Percentiles rank a stretch among this genome's conserved stretches.
phyloP scores from a whole-genome alignment of 2,797 vertebrate genomes.

The Spatula versicolor region DNA sequence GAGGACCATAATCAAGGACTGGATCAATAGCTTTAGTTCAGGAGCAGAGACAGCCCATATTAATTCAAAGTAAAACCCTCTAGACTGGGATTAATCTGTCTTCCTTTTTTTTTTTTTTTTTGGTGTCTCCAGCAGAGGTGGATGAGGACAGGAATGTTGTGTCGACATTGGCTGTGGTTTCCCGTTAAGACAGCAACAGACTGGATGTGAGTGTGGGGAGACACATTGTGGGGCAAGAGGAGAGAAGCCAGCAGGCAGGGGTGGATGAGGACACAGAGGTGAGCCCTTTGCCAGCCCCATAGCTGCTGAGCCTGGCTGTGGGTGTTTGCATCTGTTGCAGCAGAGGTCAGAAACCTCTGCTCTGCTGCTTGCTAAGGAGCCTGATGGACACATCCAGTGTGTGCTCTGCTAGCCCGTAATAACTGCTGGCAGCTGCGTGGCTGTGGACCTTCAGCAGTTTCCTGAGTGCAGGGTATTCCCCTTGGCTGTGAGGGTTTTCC shows the following conservation, averaged over 20 bases:
- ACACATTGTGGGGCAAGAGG: background rate
- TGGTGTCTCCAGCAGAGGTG: background rate
- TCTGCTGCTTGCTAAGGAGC: background rate
- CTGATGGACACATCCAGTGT: background rate
- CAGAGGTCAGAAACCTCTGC: background rate
- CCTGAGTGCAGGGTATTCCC: background rate
- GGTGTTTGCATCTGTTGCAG: background rate
- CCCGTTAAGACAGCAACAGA: background rate
- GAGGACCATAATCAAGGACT: background rate
- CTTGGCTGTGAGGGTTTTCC: background rate
- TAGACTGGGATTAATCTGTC: background rate
- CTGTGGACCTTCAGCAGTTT: background rate
- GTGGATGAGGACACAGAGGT: too few relatives aligned
- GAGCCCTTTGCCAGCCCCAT: background rate
- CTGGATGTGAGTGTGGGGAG: background rate
- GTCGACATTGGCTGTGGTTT: background rate
- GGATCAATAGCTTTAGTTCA: conserved; percentile 39
- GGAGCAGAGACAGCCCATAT: background rate
- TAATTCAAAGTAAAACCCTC: background rate
- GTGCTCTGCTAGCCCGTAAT: background rate
- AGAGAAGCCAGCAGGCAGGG: background rate
- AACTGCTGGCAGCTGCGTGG: background rate
- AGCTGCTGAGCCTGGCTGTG: too few relatives aligned
- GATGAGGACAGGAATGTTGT: background rate
- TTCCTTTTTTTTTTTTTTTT: accelerated